Conservation (phyloP, 2,113 vertebrate genomes). For the Castor canadensis region DNA sequence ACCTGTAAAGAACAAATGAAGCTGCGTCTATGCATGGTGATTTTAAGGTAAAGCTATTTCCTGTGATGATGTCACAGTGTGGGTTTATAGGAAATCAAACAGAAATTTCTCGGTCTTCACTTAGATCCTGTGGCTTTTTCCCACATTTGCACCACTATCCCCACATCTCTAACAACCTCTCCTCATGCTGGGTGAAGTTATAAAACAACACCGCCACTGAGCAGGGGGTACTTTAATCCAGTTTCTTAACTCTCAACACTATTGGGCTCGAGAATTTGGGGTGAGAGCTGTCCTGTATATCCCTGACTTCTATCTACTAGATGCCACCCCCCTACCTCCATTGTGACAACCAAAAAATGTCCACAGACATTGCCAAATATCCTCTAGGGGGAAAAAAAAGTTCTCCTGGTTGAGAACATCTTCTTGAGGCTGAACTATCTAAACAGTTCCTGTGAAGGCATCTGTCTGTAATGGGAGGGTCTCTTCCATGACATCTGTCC, state of each 20-base stretch:
- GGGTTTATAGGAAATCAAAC: not conserved
- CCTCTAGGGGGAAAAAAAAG: too few species aligned
- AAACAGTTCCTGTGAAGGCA: not conserved
- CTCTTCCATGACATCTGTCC: not conserved
- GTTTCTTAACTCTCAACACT: not conserved
- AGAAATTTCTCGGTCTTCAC: not conserved
- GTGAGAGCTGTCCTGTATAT: not conserved
- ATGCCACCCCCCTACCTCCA: not conserved
- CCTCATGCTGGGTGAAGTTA: not conserved
- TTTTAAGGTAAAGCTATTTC: not conserved
- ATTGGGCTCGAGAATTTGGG: too few species aligned
- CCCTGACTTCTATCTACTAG: not conserved
- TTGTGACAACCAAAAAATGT: not conserved
- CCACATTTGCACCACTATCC: not conserved
- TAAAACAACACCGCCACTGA: not conserved
- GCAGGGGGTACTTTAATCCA: not conserved
- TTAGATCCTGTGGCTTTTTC: not conserved
- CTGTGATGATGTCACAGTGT: not conserved
- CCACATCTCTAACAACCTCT: not conserved
- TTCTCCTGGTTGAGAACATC: not conserved
- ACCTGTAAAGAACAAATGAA: not conserved
- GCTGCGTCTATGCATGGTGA: not conserved
- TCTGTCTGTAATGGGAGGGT: not conserved
- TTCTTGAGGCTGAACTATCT: not conserved
- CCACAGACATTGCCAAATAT: not conserved